Base-by-base conservation (phyloP, 1,140 invertebrate genomes). In the Homarus americanus region DNA sequence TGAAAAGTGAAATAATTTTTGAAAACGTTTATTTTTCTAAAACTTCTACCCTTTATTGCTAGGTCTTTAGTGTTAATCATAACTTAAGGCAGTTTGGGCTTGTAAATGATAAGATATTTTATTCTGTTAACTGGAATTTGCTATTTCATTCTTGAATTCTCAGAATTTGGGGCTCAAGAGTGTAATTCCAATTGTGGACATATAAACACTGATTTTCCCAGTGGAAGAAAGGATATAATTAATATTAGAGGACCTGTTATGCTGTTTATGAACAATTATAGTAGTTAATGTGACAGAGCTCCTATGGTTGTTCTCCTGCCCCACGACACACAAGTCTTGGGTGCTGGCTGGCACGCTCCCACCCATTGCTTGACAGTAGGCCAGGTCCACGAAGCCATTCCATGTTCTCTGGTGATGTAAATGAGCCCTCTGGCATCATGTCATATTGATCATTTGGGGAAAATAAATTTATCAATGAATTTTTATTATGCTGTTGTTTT, bases 331-430 rank as follows among this genome's bases (percentile, higher is more conserved):
- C 49, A n/a, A 41, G 44, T 73, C 58, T 44, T 40, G 78, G 63
- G 79, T 89, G 78, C 24, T 75, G 66, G 78, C 24, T 75, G 66
- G 78, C 87, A 44, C 41, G 20, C 63, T 15, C 76, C 63, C 86
- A 72, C 86, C 86, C 69, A 66, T 73, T 89, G 44, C 80, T 82
- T 73, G 87, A 89, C 49, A 82, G 87, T 82, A 73, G 79, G 79
- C 87, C 78, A 82, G 87, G 66, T 89, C 87, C 87, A 89, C 87
- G 44, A 82, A 89, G 79, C 79, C 87, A 89, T 89, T 89, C 87
- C 87, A 89, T 82, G 78, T 89, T 82, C 87, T 89, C 87, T 89
- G 78, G 87, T 89, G 78, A 89, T 89, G 87, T 89, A 89, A 89
- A 87, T 87, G 79, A 89, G 79, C 87, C 87, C 86, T 89, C 78